These are phyloP conservation scores for Microcebus jonahi DNA, from an alignment of 2,113 vertebrate species.

Conservation along the genomic window DNA sequence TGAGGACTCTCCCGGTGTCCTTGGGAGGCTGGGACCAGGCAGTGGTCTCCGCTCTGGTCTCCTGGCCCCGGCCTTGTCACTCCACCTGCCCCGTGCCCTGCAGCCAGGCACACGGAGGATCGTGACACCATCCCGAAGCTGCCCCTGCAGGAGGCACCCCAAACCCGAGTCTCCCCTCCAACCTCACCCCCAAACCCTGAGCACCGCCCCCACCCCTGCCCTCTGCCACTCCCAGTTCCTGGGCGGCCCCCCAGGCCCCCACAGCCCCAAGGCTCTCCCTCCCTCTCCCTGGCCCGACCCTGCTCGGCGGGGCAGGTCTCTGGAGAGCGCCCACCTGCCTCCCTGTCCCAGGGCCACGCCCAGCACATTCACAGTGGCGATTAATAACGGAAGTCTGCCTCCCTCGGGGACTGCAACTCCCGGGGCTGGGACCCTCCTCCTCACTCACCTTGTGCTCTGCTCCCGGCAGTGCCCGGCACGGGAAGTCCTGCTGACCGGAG, in stretches of 20 bases:
- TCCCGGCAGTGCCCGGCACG: not conserved
- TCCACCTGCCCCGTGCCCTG: rapidly evolving
- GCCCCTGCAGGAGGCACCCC: too few species aligned
- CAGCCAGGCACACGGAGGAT: rapidly evolving
- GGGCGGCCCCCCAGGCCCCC: not conserved
- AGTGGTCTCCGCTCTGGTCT: not conserved
- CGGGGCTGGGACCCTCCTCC: too few species aligned
- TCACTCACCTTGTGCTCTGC: rapidly evolving
- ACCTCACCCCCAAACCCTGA: not conserved
- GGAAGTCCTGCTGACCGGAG: not conserved
- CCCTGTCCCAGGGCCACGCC: not conserved
- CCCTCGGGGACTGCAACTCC: not conserved
- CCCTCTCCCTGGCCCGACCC: not conserved
- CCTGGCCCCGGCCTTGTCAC: not conserved
- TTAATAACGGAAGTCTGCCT: not conserved
- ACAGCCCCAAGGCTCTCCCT: rapidly evolving
- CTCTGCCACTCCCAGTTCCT: not conserved
- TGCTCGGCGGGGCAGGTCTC: not conserved
- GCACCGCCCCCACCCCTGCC: rapidly evolving
- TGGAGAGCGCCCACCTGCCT: rapidly evolving
- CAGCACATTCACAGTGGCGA: rapidly evolving
- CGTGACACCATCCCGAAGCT: rapidly evolving
- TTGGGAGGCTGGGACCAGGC: not conserved
- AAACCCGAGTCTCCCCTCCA: rapidly evolving
- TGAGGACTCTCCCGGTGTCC: not conserved